These are phyloP conservation scores for Cricetomys ansorgei DNA, from an alignment of 2,113 vertebrate genomes.

Conservation along the genomic window DNA sequence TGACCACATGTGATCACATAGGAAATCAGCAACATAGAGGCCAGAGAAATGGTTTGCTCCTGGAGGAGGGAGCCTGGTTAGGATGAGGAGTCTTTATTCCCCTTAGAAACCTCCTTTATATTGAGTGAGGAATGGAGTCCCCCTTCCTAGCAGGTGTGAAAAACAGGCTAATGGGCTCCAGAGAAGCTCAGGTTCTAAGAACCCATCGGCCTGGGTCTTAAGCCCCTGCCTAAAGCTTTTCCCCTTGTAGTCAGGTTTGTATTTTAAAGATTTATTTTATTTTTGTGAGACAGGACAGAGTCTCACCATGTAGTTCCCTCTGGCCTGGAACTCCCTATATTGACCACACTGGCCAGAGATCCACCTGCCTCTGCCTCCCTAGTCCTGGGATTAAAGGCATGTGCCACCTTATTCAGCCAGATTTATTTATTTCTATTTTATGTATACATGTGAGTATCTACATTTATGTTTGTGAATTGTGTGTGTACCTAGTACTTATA, in stretches of 20 bases:
- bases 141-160: rapidly evolving
- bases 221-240: not conserved
- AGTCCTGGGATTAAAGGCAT: not conserved
- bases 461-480: not conserved
- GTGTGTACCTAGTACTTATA: not conserved
- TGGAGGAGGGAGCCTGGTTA: not conserved
- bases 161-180: not conserved
- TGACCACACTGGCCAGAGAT: not conserved
- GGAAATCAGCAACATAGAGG: not conserved
- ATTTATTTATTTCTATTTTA: not conserved
- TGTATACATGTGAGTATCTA: not conserved
- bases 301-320: not conserved
- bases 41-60: not conserved
- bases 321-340: not conserved
- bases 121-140: rapidly evolving
- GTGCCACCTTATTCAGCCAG: not conserved
- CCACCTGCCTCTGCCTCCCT: not conserved
- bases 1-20: not conserved
- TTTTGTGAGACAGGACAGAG: not conserved
- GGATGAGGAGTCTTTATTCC: not conserved
- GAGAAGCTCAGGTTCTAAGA: not conserved
- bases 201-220: not conserved
- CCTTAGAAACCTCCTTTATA: not conserved
- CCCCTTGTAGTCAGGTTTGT: not conserved
- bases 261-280: not conserved